Evolutionary conservation across 1,140 invertebrate genomes (phyloP).

Genomic region (Arion vulgaris): DNA sequence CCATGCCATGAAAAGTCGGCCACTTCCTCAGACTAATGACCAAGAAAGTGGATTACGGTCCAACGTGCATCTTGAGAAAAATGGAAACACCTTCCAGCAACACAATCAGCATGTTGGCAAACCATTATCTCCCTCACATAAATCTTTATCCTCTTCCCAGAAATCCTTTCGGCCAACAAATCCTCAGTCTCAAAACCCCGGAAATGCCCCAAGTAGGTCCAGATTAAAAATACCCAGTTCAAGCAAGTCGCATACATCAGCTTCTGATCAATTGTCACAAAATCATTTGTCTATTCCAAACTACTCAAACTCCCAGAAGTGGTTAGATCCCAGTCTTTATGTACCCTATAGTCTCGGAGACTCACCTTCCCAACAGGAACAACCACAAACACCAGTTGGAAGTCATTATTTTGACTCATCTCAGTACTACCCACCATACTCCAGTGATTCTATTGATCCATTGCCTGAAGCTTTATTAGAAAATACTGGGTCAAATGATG

Average conservation of each 20-base stretch:
- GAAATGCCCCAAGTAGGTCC: background rate
- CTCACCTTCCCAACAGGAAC: background rate
- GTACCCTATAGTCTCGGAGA: conserved; percentile 10
- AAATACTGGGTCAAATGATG: conserved; percentile 13
- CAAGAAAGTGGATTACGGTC: background rate
- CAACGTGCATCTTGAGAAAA: background rate
- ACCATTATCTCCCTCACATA: background rate
- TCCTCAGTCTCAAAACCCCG: background rate
- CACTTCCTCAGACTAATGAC: background rate
- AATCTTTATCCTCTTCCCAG: background rate
- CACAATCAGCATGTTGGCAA: background rate
- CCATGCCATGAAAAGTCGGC: background rate
- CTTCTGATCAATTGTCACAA: background rate
- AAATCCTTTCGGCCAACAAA: background rate
- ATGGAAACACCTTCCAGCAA: background rate
- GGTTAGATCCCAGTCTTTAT: conserved; percentile 19
- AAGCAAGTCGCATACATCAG: background rate
- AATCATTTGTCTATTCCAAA: background rate
- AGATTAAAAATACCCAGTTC: background rate
- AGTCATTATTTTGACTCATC: conserved; percentile 20
- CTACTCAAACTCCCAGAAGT: conserved; percentile 26
- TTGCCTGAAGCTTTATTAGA: conserved; percentile 9
- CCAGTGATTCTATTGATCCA: background rate
- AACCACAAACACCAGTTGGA: background rate
- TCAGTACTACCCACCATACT: conserved; percentile 17